phyloP scores from a whole-genome alignment of 2,888 invertebrate genomes.

The Dilophus febrilis region DNA sequence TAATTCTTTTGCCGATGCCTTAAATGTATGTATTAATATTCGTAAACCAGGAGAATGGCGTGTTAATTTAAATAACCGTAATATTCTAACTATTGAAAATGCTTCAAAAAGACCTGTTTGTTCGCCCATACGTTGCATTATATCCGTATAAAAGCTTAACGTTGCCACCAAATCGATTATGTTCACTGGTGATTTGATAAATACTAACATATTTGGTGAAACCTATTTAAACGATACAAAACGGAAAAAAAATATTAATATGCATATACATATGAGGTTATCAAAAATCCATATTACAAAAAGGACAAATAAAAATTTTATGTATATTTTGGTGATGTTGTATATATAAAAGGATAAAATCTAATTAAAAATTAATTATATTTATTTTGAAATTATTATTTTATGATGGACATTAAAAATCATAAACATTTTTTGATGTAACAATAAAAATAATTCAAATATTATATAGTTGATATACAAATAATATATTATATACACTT shows the following conservation, averaged over 20 bases:
- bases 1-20: conserved; percentile 92
- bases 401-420: no score
- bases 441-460: no score
- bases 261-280: no score
- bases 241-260: conserved; percentile 3
- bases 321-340: no score
- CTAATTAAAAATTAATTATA: no score
- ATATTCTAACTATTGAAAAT: conserved; percentile 93
- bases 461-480: no score
- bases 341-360: no score
- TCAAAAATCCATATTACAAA: neutral
- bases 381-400: no score
- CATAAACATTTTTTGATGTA: no score
- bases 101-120: conserved; percentile 94
- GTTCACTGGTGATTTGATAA: conserved; percentile 92
- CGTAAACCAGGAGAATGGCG: conserved; percentile 94
- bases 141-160: conserved; percentile 92
- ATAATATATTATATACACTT: no score
- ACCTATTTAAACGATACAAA: conserved; percentile 48
- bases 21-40: conserved; percentile 94
- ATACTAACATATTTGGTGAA: conserved; percentile 84
- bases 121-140: conserved; percentile 77
- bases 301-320: no score
- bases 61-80: conserved; percentile 92
- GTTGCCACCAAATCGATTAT: conserved; percentile 99